Evolutionary conservation across 2,797 vertebrate species (phyloP).

Genomic region (Coendou prehensilis): DNA sequence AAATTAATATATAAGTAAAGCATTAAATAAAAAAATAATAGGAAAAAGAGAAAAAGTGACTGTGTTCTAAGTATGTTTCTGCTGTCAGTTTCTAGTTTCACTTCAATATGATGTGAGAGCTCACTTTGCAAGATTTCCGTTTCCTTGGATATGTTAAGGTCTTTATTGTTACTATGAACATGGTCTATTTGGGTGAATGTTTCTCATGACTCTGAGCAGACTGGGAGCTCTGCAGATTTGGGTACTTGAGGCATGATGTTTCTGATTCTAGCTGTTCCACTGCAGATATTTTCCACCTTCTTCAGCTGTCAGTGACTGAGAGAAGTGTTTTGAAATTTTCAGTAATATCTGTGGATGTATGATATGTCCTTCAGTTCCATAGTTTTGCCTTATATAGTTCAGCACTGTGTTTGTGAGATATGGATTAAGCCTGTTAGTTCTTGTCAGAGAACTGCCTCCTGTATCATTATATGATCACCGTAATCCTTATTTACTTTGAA

Average conservation of each 20-base stretch:
- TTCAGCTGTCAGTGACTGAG: background rate
- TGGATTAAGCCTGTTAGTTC: background rate
- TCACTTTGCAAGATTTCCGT: background rate
- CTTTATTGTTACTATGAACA: background rate
- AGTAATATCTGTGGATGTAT: background rate
- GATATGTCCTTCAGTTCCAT: background rate
- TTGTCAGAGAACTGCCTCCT: background rate
- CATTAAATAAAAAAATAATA: background rate
- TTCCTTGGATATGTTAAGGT: background rate
- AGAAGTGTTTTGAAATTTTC: background rate
- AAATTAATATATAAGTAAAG: background rate
- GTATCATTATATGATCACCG: background rate
- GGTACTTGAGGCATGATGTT: background rate
- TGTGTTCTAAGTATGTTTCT: background rate
- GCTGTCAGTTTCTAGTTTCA: background rate
- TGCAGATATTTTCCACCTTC: background rate
- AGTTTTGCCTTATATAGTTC: background rate
- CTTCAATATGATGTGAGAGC: background rate
- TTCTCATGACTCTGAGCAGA: background rate
- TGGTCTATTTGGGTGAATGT: background rate
- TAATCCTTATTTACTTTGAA: background rate
- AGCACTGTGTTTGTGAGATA: background rate
- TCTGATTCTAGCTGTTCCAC: background rate
- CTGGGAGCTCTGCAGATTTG: background rate
- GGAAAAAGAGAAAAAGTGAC: background rate